Conservation (phyloP, 2,113 vertebrate species). For the Elephas maximus region DNA sequence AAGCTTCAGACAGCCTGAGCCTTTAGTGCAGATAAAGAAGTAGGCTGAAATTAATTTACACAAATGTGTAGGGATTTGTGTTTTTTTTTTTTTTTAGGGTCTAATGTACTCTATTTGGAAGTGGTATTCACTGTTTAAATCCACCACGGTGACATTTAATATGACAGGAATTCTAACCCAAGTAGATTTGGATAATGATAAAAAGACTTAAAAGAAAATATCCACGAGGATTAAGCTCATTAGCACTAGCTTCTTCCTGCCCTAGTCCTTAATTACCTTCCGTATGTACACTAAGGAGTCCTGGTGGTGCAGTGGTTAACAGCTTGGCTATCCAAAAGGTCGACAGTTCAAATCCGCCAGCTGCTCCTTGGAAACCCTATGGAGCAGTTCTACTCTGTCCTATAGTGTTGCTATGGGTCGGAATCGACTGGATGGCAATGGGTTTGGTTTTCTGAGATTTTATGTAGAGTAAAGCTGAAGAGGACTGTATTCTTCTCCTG, state of each 20-base stretch:
- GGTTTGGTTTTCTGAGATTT: too few relatives aligned
- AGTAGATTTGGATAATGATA: conserved; percentile 3
- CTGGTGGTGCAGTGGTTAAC: too few relatives aligned
- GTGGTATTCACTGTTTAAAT: conserved; percentile 22
- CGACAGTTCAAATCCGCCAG: too few relatives aligned
- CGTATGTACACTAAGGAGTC: not conserved
- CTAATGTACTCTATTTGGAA: not conserved
- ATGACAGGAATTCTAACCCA: conserved; percentile 14
- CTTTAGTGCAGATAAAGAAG: not conserved
- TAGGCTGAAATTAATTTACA: conserved; percentile 22
- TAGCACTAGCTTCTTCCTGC: conserved; percentile 10
- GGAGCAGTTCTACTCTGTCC: too few relatives aligned
- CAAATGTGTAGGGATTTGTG: conserved; percentile 14
- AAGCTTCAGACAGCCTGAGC: not conserved
- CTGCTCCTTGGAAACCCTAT: too few relatives aligned
- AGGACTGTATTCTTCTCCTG: not conserved
- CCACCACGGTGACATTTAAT: not conserved
- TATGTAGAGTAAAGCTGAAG: not conserved
- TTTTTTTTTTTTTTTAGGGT: not conserved
- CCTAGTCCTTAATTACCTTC: not conserved
- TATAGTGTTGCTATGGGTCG: too few relatives aligned
- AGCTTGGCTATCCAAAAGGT: too few relatives aligned
- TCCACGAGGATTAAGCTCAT: not conserved
- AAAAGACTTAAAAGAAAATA: conserved; percentile 29
- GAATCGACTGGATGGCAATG: too few relatives aligned